Evolutionary conservation across 2,888 invertebrate species (phyloP), one percentile per base, ranked within the genome.

Genomic region (Rhogogaster chlorosoma): DNA sequence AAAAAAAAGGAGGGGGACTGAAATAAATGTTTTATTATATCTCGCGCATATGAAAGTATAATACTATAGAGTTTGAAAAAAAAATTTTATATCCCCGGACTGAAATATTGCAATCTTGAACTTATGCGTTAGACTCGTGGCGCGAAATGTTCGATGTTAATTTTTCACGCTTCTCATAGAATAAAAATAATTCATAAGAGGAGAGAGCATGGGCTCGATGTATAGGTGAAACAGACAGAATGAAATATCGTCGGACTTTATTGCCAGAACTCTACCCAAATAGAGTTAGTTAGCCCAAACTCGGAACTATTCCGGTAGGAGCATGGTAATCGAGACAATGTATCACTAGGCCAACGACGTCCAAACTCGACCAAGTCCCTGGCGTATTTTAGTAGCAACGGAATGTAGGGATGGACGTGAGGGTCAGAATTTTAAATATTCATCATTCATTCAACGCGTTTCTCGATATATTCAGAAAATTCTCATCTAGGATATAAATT

Each of bases 251-350:
- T 22, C 36, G 61, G 80, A 80, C 29, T 80, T 80, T 61, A 61
- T 61, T 57, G 38, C 61, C 80, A 57, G 80, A 80, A 61, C 57
- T 36, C 53, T 26, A 9, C 22, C 57, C 61, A 80, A 80, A 80
- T 38, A 80, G 57, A 80, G 80, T 80, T 80, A 80, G 80, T 80
- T 80, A 57, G 36, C 38, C 61, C n/a, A 80, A 80, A 61, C 57
- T 29, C 36, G 12, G 12, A 78, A 57, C 57, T 78, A 80, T 80
- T 61, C 38, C 53, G 36, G 29, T 32, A 78, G 78, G 26, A 53
- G 80, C 38, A 61, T 80, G 61, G 61, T 80, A 80, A 80, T 80
- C 38, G 80, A 61, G 61, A 38, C 80, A n/a, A 80, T 80, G 80
- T 80, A 61, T 80, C 80, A 80, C 57, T 61, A 36, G 78, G 78